Conservation (phyloP, 2,113 vertebrate species). For the Phoenicopterus ruber region DNA sequence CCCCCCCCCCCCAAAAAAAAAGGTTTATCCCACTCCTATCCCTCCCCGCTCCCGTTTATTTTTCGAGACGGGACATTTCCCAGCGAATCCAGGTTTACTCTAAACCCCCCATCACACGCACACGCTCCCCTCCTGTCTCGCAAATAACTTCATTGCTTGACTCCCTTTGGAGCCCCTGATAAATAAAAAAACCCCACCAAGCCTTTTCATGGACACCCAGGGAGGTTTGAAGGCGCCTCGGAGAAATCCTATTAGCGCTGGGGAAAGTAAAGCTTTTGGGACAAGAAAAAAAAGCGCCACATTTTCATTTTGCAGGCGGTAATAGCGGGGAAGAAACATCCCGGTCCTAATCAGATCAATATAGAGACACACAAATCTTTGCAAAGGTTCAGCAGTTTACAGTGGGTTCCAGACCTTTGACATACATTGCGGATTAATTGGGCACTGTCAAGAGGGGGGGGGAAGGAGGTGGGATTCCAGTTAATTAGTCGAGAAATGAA, state of each 20-base stretch:
- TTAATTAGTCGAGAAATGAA: constrained; percentile 95
- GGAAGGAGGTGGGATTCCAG: constrained; percentile 84
- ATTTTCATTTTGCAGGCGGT: constrained; percentile 68
- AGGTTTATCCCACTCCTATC: neutral
- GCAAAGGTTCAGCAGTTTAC: constrained; percentile 79
- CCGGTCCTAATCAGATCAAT: constrained; percentile 89
- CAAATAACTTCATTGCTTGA: constrained; percentile 16
- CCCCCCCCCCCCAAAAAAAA: no score
- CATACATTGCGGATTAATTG: constrained; percentile 89
- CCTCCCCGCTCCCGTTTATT: neutral
- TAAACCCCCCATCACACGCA: neutral
- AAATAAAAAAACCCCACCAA: neutral
- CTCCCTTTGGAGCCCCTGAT: neutral
- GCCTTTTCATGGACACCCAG: neutral
- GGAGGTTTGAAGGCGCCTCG: neutral
- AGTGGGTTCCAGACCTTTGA: constrained; percentile 84
- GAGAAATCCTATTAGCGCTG: constrained; percentile 80
- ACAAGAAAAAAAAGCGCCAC: constrained; percentile 47
- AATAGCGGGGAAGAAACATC: neutral
- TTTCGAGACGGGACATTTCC: neutral
- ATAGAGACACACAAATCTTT: constrained; percentile 81
- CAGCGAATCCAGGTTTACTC: neutral
- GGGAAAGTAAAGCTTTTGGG: neutral
- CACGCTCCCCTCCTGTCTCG: neutral
- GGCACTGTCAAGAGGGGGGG: constrained; percentile 82